These are phyloP conservation scores for Anas platyrhynchos DNA, from an alignment of 2,113 vertebrate species.

Conservation along the genomic window DNA sequence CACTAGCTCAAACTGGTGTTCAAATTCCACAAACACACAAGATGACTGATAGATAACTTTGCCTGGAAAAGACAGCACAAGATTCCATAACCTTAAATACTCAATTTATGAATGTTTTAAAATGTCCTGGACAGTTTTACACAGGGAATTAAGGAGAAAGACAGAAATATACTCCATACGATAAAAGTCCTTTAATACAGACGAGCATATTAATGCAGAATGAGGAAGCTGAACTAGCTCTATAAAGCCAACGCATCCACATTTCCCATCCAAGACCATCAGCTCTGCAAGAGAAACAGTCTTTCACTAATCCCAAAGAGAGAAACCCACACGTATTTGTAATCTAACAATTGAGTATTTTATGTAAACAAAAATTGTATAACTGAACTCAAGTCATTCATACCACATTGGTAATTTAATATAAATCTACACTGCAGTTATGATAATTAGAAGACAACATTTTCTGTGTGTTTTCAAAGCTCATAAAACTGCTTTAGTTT, in stretches of 20 bases:
- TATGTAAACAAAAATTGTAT: neutral
- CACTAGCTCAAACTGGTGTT: neutral
- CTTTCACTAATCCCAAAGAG: neutral
- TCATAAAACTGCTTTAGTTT: neutral
- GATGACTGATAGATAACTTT: neutral
- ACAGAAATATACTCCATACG: neutral
- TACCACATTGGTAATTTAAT: neutral
- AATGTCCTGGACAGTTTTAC: neutral
- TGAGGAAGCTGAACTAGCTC: neutral
- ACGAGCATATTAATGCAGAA: neutral
- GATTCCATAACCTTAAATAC: neutral
- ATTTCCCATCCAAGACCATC: neutral
- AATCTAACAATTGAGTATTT: neutral
- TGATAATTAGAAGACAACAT: neutral
- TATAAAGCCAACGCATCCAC: neutral
- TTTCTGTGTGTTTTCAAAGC: neutral
- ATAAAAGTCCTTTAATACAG: neutral
- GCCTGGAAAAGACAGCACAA: neutral
- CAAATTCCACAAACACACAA: neutral
- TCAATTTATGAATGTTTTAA: neutral
- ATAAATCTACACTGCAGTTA: neutral
- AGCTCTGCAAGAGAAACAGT: neutral
- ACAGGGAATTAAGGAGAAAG: neutral
- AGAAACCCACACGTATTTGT: neutral
- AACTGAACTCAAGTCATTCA: neutral